Evolutionary conservation across 2,113 vertebrate genomes (phyloP), one percentile per base, ranked within the genome.

Genomic region (Sitta europaea): DNA sequence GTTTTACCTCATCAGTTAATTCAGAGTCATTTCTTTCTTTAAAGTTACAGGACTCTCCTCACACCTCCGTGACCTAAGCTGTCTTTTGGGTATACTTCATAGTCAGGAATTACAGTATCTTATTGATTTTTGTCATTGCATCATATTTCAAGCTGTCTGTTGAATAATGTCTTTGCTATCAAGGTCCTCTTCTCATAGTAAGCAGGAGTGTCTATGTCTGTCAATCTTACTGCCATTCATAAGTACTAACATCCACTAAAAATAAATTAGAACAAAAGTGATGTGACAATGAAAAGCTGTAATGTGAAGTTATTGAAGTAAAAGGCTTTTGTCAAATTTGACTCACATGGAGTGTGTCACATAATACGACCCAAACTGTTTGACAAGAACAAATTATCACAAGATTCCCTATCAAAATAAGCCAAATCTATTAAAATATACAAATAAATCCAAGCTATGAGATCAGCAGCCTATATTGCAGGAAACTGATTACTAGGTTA

Each of bases 331-430:
- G 81, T 95, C 76, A 93, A 88, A 73, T 80, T 78, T 92, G 51
- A 96, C 62, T 97, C 5, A 5, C 82, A 67, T 71, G 66, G 65
- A 91, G 42, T 47, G n/a, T 88, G 93, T 97, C 78, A 61, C 24
- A 63, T 77, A 96, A 95, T 35, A 88, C 0, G 2, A 89, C 84
- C 91, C 75, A 91, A 90, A 89, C 51, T 74, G 62, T 93, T 84
- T 91, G 96, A 96, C 93, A 91, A 78, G 87, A 95, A 95, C 62
- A 90, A 94, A 94, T 96, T 96, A 94, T 74, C 45, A 70, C 71
- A 92, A 70, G n/a, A 85, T 25, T 72, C 43, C 55, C 29, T 81
- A 93, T 73, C 78, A 94, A 94, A 97, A 96, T 86, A 93, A 95
- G 45, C 23, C n/a, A 40, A 89, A 92, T 24, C 24, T 66, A 78